Evolutionary conservation across 1,140 invertebrate genomes (phyloP).

Genomic region (Euwallacea similis): DNA sequence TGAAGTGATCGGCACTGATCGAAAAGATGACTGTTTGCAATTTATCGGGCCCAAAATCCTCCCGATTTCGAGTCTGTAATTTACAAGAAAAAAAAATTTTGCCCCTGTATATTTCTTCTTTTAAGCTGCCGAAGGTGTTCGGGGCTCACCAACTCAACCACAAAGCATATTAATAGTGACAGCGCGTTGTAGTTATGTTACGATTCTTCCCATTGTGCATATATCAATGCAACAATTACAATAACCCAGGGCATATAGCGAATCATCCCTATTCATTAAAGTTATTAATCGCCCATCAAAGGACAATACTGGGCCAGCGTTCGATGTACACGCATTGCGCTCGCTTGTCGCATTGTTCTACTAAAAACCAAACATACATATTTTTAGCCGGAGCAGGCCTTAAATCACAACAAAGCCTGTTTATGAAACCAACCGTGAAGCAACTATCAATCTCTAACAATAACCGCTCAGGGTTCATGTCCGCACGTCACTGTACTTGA

Average conservation of each 20-base stretch:
- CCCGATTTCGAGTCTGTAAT: no score
- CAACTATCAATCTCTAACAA: conserved; percentile 31
- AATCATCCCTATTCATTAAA: conserved; percentile 16
- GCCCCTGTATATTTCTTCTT: no score
- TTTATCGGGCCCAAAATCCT: no score
- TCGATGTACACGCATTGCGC: conserved; percentile 7
- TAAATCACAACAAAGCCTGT: conserved; percentile 31
- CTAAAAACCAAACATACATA: conserved; percentile 21
- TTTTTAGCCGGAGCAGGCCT: conserved; percentile 23
- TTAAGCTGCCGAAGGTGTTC: no score
- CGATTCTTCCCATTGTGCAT: no score
- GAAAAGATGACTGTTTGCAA: no score
- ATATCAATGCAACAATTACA: no score
- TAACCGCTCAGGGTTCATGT: conserved; percentile 32
- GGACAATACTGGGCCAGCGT: conserved; percentile 14
- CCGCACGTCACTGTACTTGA: conserved; percentile 21
- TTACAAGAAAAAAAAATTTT: no score
- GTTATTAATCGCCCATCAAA: conserved; percentile 23
- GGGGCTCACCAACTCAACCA: no score
- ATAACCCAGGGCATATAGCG: neutral
- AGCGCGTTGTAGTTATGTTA: no score
- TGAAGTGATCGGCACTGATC: no score
- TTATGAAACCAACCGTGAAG: conserved; percentile 34
- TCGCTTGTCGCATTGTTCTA: conserved; percentile 26
- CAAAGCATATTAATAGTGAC: no score